Evolutionary conservation across 2,113 vertebrate species (phyloP).

Genomic region (Oreamnos americanus): DNA sequence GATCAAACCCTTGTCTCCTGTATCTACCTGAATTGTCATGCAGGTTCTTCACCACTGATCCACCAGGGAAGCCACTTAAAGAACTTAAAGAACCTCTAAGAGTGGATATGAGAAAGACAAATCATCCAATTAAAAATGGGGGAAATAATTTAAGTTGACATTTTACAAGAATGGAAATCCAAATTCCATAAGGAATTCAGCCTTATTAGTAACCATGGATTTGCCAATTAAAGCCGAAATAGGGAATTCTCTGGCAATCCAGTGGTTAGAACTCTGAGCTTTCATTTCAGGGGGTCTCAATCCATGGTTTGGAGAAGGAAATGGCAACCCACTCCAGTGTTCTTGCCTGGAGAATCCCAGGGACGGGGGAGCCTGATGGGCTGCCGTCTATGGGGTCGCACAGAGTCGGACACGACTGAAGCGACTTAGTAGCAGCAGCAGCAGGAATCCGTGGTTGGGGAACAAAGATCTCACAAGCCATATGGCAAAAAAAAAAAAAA

Average conservation of each 20-base stretch:
- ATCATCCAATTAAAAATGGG: not conserved
- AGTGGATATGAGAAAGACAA: not conserved
- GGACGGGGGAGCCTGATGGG: too few species aligned
- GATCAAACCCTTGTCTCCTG: not conserved
- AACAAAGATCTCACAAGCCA: not conserved
- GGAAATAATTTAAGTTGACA: not conserved
- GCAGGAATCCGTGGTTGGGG: not conserved
- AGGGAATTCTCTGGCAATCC: not conserved
- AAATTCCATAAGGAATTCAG: not conserved
- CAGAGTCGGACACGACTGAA: too few species aligned
- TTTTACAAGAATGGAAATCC: not conserved
- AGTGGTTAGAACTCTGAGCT: not conserved
- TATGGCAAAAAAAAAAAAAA: too few species aligned
- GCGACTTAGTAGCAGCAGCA: too few species aligned
- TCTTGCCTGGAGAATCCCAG: too few species aligned
- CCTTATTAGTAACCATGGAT: not conserved
- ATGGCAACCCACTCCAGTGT: too few species aligned
- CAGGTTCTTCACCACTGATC: too few species aligned
- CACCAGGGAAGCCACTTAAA: not conserved
- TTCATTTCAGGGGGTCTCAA: not conserved
- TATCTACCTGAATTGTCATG: not conserved
- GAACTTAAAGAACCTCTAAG: not conserved
- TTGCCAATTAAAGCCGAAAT: not conserved
- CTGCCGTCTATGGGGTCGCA: too few species aligned
- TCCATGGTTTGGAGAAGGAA: not conserved